Evolutionary conservation across 2,888 invertebrate genomes (phyloP), one percentile per base, ranked within the genome.

Genomic region (Ophraella communa): DNA sequence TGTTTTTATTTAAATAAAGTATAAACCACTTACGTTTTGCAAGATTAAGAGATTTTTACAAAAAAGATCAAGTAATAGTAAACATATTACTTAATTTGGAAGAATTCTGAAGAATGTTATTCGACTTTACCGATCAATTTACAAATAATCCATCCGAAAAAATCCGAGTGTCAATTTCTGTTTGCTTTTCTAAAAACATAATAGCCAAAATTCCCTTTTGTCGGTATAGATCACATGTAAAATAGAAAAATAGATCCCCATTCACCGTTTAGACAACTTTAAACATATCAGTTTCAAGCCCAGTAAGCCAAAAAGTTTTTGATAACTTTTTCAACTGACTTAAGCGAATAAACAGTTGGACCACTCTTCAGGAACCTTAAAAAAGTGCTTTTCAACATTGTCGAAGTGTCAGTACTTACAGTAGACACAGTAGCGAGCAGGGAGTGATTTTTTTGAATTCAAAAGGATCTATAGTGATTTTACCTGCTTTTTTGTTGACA

Each of bases 331-430:
- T 51, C 17, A 51, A 51, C 27, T 11, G 27, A 27, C 14, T 24
- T 8, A 10, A n/a, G 20, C 20, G n/a, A 27, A 27, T 24, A 27
- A 17, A 27, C 49, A 51, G 27, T 64, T 75, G 80, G 75, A 35
- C 74, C 47, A 66, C 62, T 75, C 71, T 33, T 72, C 69, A 72
- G 73, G 72, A 66, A 69, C 73, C 74, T 73, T 73, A 76, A 79
- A 78, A 79, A 79, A 77, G 76, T 69, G 77, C 78, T 78, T 78
- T 80, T 80, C 73, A 73, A 76, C 76, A 80, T 81, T 81, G 80
- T 81, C 68, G 74, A 80, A 79, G 81, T 81, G 82, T 82, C 82
- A 81, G 76, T 81, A 80, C 81, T 81, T 81, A 82, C 80, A 77
- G 75, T 76, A 52, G 74, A 76, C 75, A 79, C 78, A 78, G 80